A percentile compares a stretch with the other conserved stretches of the same genome.
Conservation (phyloP, 2,888 invertebrate genomes). For the Chaetoderma sp. region DNA sequence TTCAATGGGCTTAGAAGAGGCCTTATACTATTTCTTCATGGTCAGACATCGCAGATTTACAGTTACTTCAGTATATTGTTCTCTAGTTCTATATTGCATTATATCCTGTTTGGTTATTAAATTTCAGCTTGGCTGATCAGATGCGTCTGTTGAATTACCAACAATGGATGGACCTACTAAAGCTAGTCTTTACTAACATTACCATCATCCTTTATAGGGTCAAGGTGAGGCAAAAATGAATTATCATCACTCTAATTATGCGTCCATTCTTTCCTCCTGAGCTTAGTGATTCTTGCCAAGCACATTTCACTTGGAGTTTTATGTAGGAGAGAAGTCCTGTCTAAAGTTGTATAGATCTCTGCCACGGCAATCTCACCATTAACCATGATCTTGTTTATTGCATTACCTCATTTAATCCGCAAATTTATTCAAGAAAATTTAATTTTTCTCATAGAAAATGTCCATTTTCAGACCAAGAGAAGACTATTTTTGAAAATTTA, state of each 20-base stretch:
- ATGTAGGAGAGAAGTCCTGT: neutral
- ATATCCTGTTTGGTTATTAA: neutral
- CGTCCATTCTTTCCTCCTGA: neutral
- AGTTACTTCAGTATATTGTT: too few species aligned
- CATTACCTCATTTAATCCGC: too few species aligned
- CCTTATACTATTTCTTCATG: too few species aligned
- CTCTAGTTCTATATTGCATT: too few species aligned
- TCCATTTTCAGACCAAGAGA: too few species aligned
- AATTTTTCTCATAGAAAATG: too few species aligned
- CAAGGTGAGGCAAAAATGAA: constrained; percentile 73
- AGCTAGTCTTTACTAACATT: constrained; percentile 77
- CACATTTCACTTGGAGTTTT: neutral
- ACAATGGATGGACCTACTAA: constrained; percentile 80
- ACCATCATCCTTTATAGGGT: constrained; percentile 81
- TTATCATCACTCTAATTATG: neutral
- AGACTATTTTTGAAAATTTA: too few species aligned
- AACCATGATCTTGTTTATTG: too few species aligned
- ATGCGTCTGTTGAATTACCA: constrained; percentile 76
- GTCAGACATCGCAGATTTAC: too few species aligned
- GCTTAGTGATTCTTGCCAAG: neutral
- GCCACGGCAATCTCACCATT: neutral
- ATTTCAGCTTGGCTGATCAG: constrained; percentile 74
- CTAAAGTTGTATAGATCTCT: neutral
- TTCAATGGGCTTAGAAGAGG: too few species aligned
- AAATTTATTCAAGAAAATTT: too few species aligned